A percentile compares a stretch with the other conserved stretches of the same genome.
phyloP scores from a whole-genome alignment of 2,888 invertebrate genomes.

The Pandemis corylana region DNA sequence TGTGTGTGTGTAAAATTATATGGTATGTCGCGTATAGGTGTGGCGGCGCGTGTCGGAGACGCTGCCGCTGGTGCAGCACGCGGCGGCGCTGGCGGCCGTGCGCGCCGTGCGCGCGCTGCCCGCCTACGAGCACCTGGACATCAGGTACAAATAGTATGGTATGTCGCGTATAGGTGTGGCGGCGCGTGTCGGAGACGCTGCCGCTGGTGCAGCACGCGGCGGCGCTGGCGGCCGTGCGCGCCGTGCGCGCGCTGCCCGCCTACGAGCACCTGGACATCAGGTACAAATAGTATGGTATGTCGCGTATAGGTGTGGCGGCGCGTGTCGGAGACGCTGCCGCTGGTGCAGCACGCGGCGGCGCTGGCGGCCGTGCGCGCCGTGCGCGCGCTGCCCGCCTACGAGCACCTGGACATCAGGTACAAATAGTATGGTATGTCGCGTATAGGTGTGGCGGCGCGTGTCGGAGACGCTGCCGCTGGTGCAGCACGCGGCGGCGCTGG shows the following conservation, averaged over 20 bases:
- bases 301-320: constrained; percentile 76
- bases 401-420: constrained; percentile 86
- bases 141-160: too few relatives aligned
- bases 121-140: constrained; percentile 87
- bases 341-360: constrained; percentile 94
- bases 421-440: constrained; percentile 54
- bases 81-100: constrained; percentile 93
- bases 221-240: constrained; percentile 92
- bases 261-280: constrained; percentile 88
- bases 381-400: constrained; percentile 87
- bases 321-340: constrained; percentile 88
- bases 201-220: constrained; percentile 94
- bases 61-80: constrained; percentile 93
- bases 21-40: constrained; percentile 68
- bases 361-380: constrained; percentile 93
- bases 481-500: constrained; percentile 95
- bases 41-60: constrained; percentile 86
- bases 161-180: constrained; percentile 75
- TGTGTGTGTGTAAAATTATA: too few relatives aligned
- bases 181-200: constrained; percentile 87
- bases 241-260: constrained; percentile 88
- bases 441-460: constrained; percentile 82
- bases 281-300: constrained; percentile 48
- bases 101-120: constrained; percentile 89
- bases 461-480: constrained; percentile 90